Evolutionary conservation across 1,140 invertebrate species (phyloP), one percentile per base, ranked within the genome.

Genomic region (Nasonia longicornis): DNA sequence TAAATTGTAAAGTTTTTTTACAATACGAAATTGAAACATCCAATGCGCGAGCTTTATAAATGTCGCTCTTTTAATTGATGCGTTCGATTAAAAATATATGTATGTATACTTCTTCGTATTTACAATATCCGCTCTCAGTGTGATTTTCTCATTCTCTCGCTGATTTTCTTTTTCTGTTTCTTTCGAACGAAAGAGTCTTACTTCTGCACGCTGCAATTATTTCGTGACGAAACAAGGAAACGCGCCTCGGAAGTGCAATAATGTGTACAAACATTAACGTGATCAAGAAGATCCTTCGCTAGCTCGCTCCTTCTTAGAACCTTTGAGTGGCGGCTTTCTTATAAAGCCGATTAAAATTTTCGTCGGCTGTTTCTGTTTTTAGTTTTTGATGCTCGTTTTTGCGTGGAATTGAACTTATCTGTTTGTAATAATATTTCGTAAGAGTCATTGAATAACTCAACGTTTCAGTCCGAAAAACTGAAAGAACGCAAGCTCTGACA

Each of bases 1-100:
- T 58, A 58, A 58, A 58, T 58, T 58, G 52, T 58, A 58, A 58
- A 58, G 52, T 58, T 58, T 58, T 48, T 58, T 58, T 58, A 58
- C 52, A 58, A 58, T 58, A 58, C 52, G 52, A 58, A 58, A 58
- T 58, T 58, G 52, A 58, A 58, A 58, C 52, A 58, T n/a, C 52
- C 52, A 58, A 58, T 58, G 52, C 52, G 7, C 52, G 20, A 58
- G 20, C 20, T 58, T 58, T 58, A 58, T n/a, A 58, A 58, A 58
- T 58, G 52, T n/a, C 1, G 52, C 7, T 52, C 42, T 45, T 20
- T 52, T 52, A 14, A 52, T 52, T 16, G 12, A 52, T 52, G 48
- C 52, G 52, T 58, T 58, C 20, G 52, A 58, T 58, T 58, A n/a
- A 58, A 58, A n/a, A 58, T 58, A 58, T 58, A 58, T 58, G 20